These are phyloP conservation scores for Pemphredon lugubris DNA, from an alignment of 2,888 invertebrate species.

Conservation along the genomic window DNA sequence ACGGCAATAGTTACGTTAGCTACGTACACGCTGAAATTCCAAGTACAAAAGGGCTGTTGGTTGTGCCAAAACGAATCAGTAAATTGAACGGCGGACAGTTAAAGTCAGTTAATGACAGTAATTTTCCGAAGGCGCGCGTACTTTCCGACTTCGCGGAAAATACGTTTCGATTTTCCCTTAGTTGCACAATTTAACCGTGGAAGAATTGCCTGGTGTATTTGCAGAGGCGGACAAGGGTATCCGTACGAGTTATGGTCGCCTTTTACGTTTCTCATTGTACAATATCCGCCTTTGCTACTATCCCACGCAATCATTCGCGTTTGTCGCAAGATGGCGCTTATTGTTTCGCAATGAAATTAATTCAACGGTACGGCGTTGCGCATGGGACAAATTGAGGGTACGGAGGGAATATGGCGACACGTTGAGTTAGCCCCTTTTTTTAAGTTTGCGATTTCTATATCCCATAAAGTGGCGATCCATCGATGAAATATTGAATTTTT, in stretches of 20 bases:
- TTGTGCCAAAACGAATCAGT: conserved; percentile 63
- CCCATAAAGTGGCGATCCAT: too few species aligned
- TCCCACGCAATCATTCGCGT: conserved; percentile 45
- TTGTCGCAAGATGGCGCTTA: conserved; percentile 13
- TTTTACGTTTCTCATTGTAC: conserved; percentile 28
- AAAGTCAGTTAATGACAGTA: conserved; percentile 61
- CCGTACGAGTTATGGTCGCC: conserved; percentile 9
- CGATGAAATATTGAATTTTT: too few species aligned
- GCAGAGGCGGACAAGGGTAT: conserved; percentile 25
- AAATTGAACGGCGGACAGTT: conserved; percentile 68
- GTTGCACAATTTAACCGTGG: conserved; percentile 14
- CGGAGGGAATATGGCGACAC: too few species aligned
- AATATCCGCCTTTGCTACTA: conserved; percentile 32
- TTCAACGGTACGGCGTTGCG: too few species aligned
- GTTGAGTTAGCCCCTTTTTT: too few species aligned
- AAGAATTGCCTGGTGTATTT: conserved; percentile 28
- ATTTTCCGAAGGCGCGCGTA: conserved; percentile 55
- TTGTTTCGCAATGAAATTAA: conserved; percentile 35
- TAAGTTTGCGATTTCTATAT: too few species aligned
- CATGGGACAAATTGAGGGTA: too few species aligned
- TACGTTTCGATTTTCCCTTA: conserved; percentile 60
- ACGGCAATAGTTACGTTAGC: neutral
- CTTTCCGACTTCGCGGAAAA: conserved; percentile 54
- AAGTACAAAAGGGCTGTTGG: conserved; percentile 40
- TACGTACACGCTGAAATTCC: conserved; percentile 23